These are phyloP conservation scores for Rallus limicola DNA, from an alignment of 2,113 vertebrate species.

Conservation along the genomic window DNA sequence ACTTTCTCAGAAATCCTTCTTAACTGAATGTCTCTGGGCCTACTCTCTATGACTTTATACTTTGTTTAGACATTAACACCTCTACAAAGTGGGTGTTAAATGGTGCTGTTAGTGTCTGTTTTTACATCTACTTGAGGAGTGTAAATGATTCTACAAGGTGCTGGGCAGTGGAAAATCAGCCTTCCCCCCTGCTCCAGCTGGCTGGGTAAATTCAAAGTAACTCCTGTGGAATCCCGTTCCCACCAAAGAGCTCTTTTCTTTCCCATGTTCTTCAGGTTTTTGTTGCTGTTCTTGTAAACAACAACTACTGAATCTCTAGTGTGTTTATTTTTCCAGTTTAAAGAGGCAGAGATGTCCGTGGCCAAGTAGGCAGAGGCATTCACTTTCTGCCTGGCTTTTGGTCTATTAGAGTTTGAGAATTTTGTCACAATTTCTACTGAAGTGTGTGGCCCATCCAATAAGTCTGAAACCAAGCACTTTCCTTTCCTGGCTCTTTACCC, in stretches of 20 bases:
- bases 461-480: background rate
- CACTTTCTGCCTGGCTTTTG: background rate
- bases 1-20: background rate
- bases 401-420: fast-evolving
- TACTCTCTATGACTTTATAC: background rate
- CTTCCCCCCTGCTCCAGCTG: background rate
- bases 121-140: conserved; percentile 21
- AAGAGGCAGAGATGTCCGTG: background rate
- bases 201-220: background rate
- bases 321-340: background rate
- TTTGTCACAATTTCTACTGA: background rate
- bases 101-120: background rate
- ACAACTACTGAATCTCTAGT: background rate
- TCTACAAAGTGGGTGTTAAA: conserved; percentile 52
- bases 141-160: conserved; percentile 35
- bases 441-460: background rate
- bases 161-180: background rate
- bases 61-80: conserved; percentile 34
- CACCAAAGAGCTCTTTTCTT: conserved; percentile 5
- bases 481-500: background rate
- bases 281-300: background rate
- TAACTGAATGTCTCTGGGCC: background rate
- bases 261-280: background rate
- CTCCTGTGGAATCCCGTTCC: background rate
- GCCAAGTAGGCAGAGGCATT: background rate